Evolutionary conservation across 2,113 vertebrate genomes (phyloP).

Genomic region (Pyxicephalus adspersus): DNA sequence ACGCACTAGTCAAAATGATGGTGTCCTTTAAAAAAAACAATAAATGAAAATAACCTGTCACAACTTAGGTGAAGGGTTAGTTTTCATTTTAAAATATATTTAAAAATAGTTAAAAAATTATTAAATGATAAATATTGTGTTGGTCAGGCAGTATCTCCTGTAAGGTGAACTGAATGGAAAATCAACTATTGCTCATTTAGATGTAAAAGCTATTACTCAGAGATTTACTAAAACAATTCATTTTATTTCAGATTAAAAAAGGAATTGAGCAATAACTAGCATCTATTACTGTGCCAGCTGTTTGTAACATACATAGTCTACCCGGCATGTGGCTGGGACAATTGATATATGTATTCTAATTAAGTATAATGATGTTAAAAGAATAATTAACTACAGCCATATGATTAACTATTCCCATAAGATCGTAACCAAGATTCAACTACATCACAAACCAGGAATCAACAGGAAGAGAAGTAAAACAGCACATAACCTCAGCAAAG

Average conservation of each 20-base stretch:
- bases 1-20: background rate
- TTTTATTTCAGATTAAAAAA: conserved; percentile 27
- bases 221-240: conserved; percentile 35
- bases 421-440: conserved; percentile 19
- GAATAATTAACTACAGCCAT: conserved; percentile 53
- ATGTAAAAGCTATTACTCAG: conserved; percentile 15
- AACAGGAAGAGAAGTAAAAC: conserved; percentile 21
- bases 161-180: background rate
- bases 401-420: conserved; percentile 53
- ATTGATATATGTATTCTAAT: conserved; percentile 48
- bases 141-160: background rate
- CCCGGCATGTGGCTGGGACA: conserved; percentile 31
- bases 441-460: conserved; percentile 34
- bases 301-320: conserved; percentile 24
- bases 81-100: background rate
- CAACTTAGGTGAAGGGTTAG: background rate
- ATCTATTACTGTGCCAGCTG: conserved; percentile 34
- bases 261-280: conserved; percentile 23
- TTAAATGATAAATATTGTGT: background rate
- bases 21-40: background rate
- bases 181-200: conserved; percentile 17
- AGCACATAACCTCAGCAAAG: conserved; percentile 9
- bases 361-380: conserved; percentile 54
- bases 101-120: background rate
- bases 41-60: background rate